Percentiles rank a stretch among this genome's conserved stretches.
Evolutionary conservation across 1,140 invertebrate species (phyloP).

Genomic region (Philotrypesis tridentata): DNA sequence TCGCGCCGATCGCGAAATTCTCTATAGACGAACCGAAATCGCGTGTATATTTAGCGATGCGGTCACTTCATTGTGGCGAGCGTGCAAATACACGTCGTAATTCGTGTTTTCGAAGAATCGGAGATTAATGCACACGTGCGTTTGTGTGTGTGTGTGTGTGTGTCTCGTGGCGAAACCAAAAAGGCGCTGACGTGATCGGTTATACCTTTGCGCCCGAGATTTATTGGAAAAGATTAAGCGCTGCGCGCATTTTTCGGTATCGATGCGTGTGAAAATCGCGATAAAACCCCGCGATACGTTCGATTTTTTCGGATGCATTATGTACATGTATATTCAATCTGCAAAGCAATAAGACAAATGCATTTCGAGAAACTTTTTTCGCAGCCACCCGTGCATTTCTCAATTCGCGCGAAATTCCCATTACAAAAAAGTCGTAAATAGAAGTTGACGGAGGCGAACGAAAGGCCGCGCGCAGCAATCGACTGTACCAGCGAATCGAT

Average conservation of each 20-base stretch:
- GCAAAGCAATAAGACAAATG: background rate
- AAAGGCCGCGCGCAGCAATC: background rate
- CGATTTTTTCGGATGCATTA: background rate
- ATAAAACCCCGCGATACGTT: background rate
- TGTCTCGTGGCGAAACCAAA: background rate
- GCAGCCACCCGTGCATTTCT: background rate
- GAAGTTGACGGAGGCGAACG: background rate
- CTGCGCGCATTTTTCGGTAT: slow-evolving; percentile 25
- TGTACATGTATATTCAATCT: no score
- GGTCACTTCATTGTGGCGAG: no score
- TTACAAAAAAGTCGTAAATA: background rate
- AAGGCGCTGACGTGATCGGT: slow-evolving; percentile 3
- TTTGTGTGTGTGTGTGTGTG: no score
- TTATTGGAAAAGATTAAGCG: slow-evolving; percentile 12
- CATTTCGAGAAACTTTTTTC: background rate
- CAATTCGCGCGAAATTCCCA: background rate
- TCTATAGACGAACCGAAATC: no score
- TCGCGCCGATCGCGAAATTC: no score
- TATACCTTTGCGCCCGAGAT: background rate
- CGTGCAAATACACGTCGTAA: slow-evolving; percentile 1
- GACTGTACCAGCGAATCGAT: background rate
- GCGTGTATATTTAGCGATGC: no score
- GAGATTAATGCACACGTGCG: no score
- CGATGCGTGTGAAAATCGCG: background rate
- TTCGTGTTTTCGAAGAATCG: background rate